A percentile compares a stretch with the other conserved stretches of the same genome.
These are phyloP conservation scores for Rhincodon typus DNA, from an alignment of 2,797 vertebrate genomes.

Conservation along the genomic window DNA sequence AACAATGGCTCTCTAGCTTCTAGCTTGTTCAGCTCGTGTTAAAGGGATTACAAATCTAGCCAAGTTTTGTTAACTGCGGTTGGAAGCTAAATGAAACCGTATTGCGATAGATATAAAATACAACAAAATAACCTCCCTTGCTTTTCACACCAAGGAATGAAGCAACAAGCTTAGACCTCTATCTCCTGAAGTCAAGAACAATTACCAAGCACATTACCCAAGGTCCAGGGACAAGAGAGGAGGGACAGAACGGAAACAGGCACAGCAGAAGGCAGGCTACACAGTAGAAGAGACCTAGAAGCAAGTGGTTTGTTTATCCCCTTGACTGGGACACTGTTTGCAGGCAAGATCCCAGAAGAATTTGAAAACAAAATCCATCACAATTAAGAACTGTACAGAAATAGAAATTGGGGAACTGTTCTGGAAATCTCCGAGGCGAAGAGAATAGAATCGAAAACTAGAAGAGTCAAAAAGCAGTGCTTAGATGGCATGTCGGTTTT, in stretches of 20 bases:
- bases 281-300: not conserved
- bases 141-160: not conserved
- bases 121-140: not conserved
- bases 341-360: not conserved
- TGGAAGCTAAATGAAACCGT: not conserved
- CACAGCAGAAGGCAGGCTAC: not conserved
- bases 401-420: not conserved
- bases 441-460: not conserved
- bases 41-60: not conserved
- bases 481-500: not conserved
- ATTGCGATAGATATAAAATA: not conserved
- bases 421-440: not conserved
- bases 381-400: not conserved
- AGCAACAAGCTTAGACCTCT: not conserved
- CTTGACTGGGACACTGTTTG: not conserved
- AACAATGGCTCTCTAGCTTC: not conserved
- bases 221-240: not conserved
- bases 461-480: not conserved
- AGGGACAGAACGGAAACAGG: not conserved
- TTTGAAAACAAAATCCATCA: not conserved
- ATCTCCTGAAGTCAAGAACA: not conserved
- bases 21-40: not conserved
- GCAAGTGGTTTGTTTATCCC: not conserved
- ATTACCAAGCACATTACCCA: not conserved
- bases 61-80: not conserved